Evolutionary conservation across 2,888 invertebrate genomes (phyloP).

Genomic region (Tanytarsus gracilentus): DNA sequence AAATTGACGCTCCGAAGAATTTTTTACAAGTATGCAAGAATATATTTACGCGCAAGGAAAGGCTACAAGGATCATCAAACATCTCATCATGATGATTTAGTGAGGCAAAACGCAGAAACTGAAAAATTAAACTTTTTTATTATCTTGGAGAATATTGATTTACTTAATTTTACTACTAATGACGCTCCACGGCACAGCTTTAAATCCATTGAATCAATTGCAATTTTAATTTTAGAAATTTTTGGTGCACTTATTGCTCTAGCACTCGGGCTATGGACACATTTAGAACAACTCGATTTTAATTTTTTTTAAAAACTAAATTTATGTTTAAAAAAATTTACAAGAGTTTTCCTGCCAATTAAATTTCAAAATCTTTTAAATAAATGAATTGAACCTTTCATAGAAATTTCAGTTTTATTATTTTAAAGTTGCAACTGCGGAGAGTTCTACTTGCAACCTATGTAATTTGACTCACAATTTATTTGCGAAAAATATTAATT

Average conservation of each 20-base stretch:
- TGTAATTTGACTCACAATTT: no score
- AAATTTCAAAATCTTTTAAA: no score
- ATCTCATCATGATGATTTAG: neutral
- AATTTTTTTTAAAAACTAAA: no score
- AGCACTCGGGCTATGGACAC: constrained; percentile 32
- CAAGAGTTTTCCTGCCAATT: no score
- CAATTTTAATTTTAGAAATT: constrained; percentile 33
- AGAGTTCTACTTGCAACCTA: no score
- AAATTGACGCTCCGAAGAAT: neutral
- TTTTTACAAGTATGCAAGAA: constrained; percentile 12
- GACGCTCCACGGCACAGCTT: neutral
- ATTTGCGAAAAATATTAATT: no score
- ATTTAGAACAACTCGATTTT: no score
- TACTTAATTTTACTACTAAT: neutral
- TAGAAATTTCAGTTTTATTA: no score
- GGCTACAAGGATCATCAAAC: constrained; percentile 9
- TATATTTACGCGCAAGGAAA: constrained; percentile 8
- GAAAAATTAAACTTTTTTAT: neutral
- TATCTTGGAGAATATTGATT: neutral
- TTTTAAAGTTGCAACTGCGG: no score
- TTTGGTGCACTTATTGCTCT: constrained; percentile 32
- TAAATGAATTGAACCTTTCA: no score
- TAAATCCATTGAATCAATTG: constrained; percentile 29
- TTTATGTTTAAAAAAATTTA: no score
- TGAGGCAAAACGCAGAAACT: neutral